Conservation (phyloP, 2,888 invertebrate genomes). For the Polymixis lichenea region DNA sequence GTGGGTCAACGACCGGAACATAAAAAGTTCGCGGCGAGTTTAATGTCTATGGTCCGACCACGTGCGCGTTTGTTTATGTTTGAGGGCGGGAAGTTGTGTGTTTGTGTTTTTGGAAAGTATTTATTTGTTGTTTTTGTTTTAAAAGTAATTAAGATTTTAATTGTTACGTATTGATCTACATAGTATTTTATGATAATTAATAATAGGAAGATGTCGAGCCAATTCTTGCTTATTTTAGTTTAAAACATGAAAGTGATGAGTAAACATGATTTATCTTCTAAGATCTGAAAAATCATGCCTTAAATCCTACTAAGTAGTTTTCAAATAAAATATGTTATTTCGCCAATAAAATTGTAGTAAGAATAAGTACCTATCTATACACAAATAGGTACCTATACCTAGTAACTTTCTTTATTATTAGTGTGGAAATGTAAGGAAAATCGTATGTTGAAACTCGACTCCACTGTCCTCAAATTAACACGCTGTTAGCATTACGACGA, state of each 20-base stretch:
- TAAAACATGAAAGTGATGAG: not conserved
- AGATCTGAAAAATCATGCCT: not conserved
- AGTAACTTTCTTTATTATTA: not conserved
- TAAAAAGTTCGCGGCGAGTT: conserved; percentile 63
- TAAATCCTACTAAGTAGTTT: not conserved
- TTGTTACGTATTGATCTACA: not conserved
- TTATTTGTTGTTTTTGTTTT: conserved; percentile 19
- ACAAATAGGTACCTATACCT: not conserved
- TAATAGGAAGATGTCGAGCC: not conserved
- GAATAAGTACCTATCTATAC: not conserved
- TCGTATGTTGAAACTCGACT: not conserved
- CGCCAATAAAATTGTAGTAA: not conserved
- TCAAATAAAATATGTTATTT: not conserved
- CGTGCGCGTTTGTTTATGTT: conserved; percentile 68
- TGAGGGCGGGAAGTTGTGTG: conserved; percentile 60
- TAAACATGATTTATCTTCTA: not conserved
- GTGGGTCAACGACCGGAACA: conserved; percentile 57
- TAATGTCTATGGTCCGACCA: conserved; percentile 58
- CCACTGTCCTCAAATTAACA: not conserved
- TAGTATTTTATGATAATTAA: not conserved
- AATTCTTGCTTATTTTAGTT: not conserved
- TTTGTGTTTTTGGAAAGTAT: conserved; percentile 25
- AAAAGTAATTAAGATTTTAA: not conserved
- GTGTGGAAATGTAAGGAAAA: conserved; percentile 8
- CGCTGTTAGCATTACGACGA: not conserved